A percentile compares a stretch with the other conserved stretches of the same genome.
Evolutionary conservation across 2,797 vertebrate species (phyloP).

Genomic region (Discoglossus pictus): DNA sequence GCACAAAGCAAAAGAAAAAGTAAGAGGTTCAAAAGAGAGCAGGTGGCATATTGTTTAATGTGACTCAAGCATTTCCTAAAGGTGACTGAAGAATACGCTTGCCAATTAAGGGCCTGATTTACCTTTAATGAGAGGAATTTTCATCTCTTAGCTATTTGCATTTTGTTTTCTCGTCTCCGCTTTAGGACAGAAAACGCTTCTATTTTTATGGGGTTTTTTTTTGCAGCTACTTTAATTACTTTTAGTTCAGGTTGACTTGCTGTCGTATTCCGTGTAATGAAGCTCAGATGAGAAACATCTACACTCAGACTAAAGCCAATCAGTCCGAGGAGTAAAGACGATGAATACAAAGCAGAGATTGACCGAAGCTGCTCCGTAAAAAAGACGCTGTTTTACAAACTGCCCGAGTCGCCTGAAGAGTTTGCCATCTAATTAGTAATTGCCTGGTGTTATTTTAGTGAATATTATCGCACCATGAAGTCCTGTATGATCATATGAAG

Average conservation of each 20-base stretch:
- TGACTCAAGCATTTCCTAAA: not conserved
- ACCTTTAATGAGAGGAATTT: constrained; percentile 3
- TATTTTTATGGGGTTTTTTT: constrained; percentile 30
- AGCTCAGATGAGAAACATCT: constrained; percentile 58
- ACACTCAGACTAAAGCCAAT: constrained; percentile 56
- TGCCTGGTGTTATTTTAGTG: too few relatives aligned
- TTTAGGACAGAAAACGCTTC: constrained; percentile 40
- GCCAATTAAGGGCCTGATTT: constrained; percentile 5
- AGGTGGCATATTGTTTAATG: not conserved
- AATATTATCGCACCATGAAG: too few relatives aligned
- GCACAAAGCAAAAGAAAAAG: not conserved
- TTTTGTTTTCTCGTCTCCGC: constrained; percentile 54
- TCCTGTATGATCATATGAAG: too few relatives aligned
- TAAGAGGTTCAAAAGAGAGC: not conserved
- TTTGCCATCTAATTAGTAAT: too few relatives aligned
- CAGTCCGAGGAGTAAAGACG: constrained; percentile 40
- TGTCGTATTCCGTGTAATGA: constrained; percentile 60
- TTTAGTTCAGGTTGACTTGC: constrained; percentile 61
- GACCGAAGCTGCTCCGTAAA: not conserved
- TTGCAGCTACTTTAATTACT: constrained; percentile 57
- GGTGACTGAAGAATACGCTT: not conserved
- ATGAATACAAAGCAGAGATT: constrained; percentile 50
- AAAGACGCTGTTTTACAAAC: too few relatives aligned
- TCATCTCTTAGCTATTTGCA: constrained; percentile 48
- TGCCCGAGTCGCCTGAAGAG: too few relatives aligned